Evolutionary conservation across 2,113 vertebrate species (phyloP).

Genomic region (Platycercus adscitus): DNA sequence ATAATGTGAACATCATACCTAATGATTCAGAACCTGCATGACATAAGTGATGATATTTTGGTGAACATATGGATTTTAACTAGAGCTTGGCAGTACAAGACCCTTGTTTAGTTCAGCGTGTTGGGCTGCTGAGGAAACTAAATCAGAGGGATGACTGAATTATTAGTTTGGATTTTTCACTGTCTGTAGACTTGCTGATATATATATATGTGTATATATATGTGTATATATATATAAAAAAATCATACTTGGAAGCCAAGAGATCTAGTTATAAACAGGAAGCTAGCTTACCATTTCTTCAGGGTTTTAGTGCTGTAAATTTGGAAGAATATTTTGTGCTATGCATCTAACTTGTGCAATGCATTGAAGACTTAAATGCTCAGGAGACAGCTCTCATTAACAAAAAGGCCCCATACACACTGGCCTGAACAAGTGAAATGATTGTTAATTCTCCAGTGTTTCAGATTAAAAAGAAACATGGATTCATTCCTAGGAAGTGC

Average conservation of each 20-base stretch:
- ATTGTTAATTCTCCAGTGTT: background rate
- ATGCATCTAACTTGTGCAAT: background rate
- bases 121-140: background rate
- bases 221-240: too few species aligned
- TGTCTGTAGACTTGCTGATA: background rate
- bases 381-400: background rate
- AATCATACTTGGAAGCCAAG: background rate
- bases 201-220: too few species aligned
- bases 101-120: background rate
- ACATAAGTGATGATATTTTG: conserved; percentile 54
- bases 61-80: conserved; percentile 67
- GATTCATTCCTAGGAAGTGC: background rate
- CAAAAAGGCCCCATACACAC: background rate
- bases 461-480: background rate
- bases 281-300: background rate
- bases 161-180: background rate
- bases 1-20: conserved; percentile 63
- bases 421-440: background rate
- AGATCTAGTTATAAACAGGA: background rate
- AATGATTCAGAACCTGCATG: conserved; percentile 59
- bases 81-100: conserved; percentile 38
- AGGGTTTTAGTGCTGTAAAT: accelerated
- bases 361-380: background rate
- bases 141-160: conserved; percentile 12
- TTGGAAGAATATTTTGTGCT: background rate